Conservation (phyloP, 1,140 invertebrate species). For the Paraescarpia echinospica region DNA sequence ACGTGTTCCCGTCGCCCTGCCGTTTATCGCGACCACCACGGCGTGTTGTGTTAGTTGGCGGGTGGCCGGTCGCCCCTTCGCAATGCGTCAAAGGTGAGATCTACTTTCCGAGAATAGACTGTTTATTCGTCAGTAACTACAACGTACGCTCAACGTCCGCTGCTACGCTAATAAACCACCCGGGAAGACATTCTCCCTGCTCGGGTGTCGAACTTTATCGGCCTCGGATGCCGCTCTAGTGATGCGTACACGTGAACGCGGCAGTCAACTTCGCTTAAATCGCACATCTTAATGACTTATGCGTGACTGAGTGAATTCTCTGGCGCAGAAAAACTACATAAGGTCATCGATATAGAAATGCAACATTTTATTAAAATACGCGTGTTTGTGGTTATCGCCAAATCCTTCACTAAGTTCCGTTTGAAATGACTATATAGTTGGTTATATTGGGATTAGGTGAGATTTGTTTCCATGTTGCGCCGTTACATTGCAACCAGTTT, state of each 20-base stretch:
- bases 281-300: neutral
- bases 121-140: constrained; percentile 1
- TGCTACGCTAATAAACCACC: neutral
- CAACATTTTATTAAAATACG: neutral
- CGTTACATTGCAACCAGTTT: too few species aligned
- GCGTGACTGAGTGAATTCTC: neutral
- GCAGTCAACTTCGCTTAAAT: neutral
- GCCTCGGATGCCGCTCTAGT: neutral
- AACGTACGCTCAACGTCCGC: constrained; percentile 3
- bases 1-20: neutral
- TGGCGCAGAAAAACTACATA: neutral
- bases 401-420: neutral
- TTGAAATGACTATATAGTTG: neutral
- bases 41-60: neutral
- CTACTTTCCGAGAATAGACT: neutral
- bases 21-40: neutral
- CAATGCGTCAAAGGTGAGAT: neutral
- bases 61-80: too few species aligned
- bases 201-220: neutral
- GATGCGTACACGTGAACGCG: neutral
- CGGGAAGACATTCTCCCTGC: neutral
- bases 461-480: too few species aligned
- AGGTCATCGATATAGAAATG: neutral
- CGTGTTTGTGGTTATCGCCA: neutral
- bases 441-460: neutral